Evolutionary conservation across 2,113 vertebrate species (phyloP).

Genomic region (Chloroceryle aenea): DNA sequence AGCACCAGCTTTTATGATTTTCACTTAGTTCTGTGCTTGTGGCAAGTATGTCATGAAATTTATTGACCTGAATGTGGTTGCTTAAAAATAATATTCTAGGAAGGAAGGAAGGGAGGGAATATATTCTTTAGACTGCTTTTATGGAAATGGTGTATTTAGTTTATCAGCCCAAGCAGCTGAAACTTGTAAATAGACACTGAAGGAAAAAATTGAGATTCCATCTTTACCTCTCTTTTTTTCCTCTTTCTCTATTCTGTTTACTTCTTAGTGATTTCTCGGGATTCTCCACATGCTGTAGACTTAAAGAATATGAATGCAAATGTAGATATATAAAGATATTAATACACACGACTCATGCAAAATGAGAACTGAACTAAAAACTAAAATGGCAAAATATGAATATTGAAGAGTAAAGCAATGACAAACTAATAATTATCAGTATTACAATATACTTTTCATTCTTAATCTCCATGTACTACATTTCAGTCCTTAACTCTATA

Average conservation of each 20-base stretch:
- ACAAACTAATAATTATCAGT: background rate
- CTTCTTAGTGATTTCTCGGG: background rate
- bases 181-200: background rate
- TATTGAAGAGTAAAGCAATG: background rate
- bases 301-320: background rate
- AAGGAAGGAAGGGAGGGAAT: too few relatives aligned
- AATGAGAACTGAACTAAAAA: background rate
- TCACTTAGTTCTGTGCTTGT: background rate
- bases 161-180: background rate
- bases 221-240: rapidly evolving
- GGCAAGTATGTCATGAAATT: background rate
- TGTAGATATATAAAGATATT: background rate
- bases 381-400: background rate
- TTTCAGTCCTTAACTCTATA: background rate
- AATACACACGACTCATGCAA: rapidly evolving
- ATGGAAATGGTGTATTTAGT: background rate
- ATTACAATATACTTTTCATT: background rate
- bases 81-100: background rate
- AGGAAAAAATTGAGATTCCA: background rate
- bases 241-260: background rate
- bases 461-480: background rate
- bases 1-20: background rate
- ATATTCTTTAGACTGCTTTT: background rate
- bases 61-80: background rate
- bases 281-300: background rate